A percentile compares a stretch with the other conserved stretches of the same genome.
Conservation (phyloP, 2,797 vertebrate genomes). For the Steatocranus sp. region DNA sequence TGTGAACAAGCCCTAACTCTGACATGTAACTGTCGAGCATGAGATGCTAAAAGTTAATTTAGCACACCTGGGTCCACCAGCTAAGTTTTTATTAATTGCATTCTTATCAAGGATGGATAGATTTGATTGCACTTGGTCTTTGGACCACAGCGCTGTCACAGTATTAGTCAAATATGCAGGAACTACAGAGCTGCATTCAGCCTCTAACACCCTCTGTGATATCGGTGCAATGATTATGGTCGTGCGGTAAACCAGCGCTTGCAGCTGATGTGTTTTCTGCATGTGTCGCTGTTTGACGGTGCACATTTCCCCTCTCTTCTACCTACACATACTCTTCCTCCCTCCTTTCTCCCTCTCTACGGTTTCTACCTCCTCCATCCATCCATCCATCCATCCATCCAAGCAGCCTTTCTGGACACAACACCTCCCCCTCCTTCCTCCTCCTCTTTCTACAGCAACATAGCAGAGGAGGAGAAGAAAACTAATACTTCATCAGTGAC, state of each 20-base stretch:
- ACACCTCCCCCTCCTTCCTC: constrained; percentile 16
- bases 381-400: constrained; percentile 1
- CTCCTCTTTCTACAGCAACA: background rate
- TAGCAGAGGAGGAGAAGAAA: constrained; percentile 2
- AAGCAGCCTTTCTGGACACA: constrained; percentile 26
- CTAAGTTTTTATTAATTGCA: background rate
- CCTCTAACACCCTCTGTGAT: background rate
- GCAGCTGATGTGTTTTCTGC: constrained; percentile 1
- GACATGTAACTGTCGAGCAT: background rate
- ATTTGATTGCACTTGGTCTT: background rate
- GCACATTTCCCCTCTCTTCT: background rate
- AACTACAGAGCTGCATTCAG: background rate
- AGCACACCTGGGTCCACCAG: background rate
- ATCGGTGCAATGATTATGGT: background rate
- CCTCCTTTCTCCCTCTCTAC: background rate
- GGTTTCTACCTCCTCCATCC: constrained; percentile 19
- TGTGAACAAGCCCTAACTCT: background rate
- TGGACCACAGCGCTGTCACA: background rate
- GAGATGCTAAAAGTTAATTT: background rate
- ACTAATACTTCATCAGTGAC: constrained; percentile 16
- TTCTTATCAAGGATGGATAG: background rate
- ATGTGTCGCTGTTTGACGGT: constrained; percentile 8
- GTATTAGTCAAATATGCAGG: background rate
- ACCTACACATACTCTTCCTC: background rate
- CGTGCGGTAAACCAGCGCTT: background rate